Conservation (phyloP, 2,113 vertebrate genomes). For the Haliaeetus leucogaster region DNA sequence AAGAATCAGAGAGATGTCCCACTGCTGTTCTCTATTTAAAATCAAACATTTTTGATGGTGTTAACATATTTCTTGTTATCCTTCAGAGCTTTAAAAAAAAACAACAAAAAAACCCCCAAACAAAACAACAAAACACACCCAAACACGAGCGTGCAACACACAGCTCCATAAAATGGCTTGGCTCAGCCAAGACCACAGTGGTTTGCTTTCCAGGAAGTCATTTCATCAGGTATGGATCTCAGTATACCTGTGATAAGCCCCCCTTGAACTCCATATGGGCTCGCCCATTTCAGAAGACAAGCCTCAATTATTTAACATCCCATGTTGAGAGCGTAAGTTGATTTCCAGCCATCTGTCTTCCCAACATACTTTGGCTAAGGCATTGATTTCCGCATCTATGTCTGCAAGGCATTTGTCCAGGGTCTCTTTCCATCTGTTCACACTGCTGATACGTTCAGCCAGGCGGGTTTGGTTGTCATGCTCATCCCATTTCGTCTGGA, state of each 20-base stretch:
- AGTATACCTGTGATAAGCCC: not conserved
- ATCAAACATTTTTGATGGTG: not conserved
- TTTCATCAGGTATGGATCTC: not conserved
- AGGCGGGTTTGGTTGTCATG: conserved; percentile 78
- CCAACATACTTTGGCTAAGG: conserved; percentile 70
- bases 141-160: not conserved
- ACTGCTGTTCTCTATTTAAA: not conserved
- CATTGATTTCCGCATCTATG: conserved; percentile 85
- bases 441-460: conserved; percentile 76
- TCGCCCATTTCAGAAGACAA: not conserved
- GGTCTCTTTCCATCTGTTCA: conserved; percentile 83
- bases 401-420: conserved; percentile 82
- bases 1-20: not conserved
- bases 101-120: too few species aligned
- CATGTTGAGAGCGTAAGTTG: not conserved
- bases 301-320: not conserved
- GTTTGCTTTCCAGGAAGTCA: not conserved
- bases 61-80: not conserved
- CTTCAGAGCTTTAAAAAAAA: not conserved
- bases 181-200: not conserved
- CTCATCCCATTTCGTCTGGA: conserved; percentile 88
- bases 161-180: not conserved
- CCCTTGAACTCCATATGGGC: not conserved
- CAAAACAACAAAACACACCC: not conserved
- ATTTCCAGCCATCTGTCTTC: conserved; percentile 40